Conservation (phyloP, 2,888 invertebrate species). For the Tenthredo notha region DNA sequence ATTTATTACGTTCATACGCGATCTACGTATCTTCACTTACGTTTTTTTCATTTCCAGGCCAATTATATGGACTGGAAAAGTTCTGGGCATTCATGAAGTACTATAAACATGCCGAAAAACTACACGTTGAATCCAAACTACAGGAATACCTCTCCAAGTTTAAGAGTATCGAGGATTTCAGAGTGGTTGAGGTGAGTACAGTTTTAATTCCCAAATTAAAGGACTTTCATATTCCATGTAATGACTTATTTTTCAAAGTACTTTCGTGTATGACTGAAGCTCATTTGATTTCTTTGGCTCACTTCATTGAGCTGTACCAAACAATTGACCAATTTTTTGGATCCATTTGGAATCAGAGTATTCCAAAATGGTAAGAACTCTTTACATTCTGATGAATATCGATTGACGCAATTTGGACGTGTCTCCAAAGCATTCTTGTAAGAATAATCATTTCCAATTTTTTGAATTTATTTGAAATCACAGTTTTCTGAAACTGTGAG, state of each 20-base stretch:
- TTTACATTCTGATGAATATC: no score
- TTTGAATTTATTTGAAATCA: not conserved
- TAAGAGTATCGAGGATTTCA: constrained; percentile 94
- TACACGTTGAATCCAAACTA: constrained; percentile 88
- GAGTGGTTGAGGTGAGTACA: constrained; percentile 85
- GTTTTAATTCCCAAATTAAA: constrained; percentile 46
- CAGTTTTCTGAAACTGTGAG: not conserved
- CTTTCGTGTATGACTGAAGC: no score
- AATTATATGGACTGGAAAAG: constrained; percentile 98
- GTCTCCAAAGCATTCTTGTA: not conserved
- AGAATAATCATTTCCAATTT: not conserved
- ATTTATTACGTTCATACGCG: constrained; percentile 1
- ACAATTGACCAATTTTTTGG: not conserved
- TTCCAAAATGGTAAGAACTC: not conserved
- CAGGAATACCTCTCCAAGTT: constrained; percentile 88
- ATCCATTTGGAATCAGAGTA: not conserved
- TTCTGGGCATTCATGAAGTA: constrained; percentile 99
- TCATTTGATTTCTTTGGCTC: not conserved
- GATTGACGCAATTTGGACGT: not conserved
- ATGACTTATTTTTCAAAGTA: not conserved
- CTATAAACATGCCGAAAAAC: constrained; percentile 89
- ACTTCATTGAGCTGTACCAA: not conserved
- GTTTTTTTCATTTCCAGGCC: constrained; percentile 82
- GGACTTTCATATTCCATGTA: not conserved
- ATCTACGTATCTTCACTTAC: constrained; percentile 22